Base-by-base conservation (phyloP, 1,140 invertebrate species). In the Ptiloglossa arizonensis region DNA sequence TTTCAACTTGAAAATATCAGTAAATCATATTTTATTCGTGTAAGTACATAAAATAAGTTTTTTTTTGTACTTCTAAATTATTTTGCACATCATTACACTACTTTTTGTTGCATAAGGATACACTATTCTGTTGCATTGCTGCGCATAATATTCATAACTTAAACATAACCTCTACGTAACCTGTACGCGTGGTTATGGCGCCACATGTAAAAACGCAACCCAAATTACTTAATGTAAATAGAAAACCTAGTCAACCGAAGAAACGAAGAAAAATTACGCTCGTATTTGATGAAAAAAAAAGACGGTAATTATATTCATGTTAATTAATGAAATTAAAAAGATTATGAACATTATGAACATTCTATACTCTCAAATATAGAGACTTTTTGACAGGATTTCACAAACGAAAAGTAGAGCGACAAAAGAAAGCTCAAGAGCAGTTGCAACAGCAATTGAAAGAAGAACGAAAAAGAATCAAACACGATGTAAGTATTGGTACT, bases 341-440 rank as follows among this genome's bases (percentile, higher is more conserved):
- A 4, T 57, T 27, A 72, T 8, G 29, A 78, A 29, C 22, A 17
- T 11, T 32, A 5, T 62, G 4, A n/a, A 52, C 11, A 60, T 72
- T 50, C 9, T 64, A 69, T 72, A 11, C 74, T 72, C 22, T 32
- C 9, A 48, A 59, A 81, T 82, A 11, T 78, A 95, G 95, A 90
- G 95, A 96, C 50, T 97, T 96, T 89, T 90, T 97, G 44, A 95
- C 94, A 72, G 96, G 96, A 8, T 97, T 97, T 91, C 95, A 94
- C 54, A 96, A 96, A 90, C 91, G 96, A 80, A 97, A 97, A 88
- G 85, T 96, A 24, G 94, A 96, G 88, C 92, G 96, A 70, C 94
- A 95, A 79, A 94, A 95, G 82, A 95, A 95, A 84, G 96, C 96
- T 1, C 93, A 95, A 87, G 94, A 96, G 82, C 93, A 96, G 85